A percentile compares a stretch with the other conserved stretches of the same genome.
phyloP scores from a whole-genome alignment of 1,140 invertebrate species.

The Lordiphosa mommai region DNA sequence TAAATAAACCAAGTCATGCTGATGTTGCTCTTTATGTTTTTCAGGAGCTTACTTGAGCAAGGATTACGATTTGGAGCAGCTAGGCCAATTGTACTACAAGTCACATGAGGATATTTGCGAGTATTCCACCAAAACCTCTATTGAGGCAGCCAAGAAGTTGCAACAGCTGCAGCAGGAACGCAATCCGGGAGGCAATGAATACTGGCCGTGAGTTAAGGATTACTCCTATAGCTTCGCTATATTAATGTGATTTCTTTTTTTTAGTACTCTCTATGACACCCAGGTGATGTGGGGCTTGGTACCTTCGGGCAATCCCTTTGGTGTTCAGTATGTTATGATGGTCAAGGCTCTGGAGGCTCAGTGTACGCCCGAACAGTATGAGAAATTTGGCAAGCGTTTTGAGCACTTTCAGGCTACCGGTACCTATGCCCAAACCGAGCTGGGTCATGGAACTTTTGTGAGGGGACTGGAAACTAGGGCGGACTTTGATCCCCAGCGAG shows the following conservation, averaged over 20 bases:
- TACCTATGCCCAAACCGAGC: conserved; percentile 96
- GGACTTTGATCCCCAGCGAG: conserved; percentile 90
- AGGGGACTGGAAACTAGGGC: conserved; percentile 95
- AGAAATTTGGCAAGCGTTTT: conserved; percentile 86
- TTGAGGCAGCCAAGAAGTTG: conserved; percentile 88
- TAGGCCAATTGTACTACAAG: conserved; percentile 35
- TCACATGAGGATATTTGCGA: conserved; percentile 61
- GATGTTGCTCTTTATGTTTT: conserved; percentile 12
- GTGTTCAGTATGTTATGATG: conserved; percentile 95
- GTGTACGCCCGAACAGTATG: conserved; percentile 91
- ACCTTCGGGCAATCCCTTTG: conserved; percentile 89
- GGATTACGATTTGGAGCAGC: conserved; percentile 26
- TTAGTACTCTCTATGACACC: conserved; percentile 32
- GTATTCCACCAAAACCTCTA: conserved; percentile 80
- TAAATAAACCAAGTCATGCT: conserved; percentile 21
- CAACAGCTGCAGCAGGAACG: conserved; percentile 84
- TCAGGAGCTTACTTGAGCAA: conserved; percentile 39
- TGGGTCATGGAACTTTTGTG: conserved; percentile 96
- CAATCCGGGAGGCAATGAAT: conserved; percentile 84
- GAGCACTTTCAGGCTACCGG: conserved; percentile 91
- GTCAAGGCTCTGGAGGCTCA: conserved; percentile 92
- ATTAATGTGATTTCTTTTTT: background rate
- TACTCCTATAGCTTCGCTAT: background rate
- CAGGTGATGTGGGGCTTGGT: conserved; percentile 72
- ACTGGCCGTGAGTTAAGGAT: conserved; percentile 81